phyloP scores from a whole-genome alignment of 2,888 invertebrate species.

The Heliconius hortense region DNA sequence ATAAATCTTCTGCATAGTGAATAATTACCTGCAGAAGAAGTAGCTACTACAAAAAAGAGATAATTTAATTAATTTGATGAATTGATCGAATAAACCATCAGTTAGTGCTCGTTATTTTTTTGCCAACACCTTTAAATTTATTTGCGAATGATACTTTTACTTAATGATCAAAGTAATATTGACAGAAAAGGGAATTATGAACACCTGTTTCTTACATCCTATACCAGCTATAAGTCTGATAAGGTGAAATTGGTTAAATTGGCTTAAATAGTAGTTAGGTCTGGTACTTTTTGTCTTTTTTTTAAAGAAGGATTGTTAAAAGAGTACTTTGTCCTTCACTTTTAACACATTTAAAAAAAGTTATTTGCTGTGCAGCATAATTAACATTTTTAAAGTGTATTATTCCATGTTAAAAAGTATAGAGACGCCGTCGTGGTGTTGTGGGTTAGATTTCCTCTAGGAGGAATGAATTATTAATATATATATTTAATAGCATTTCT shows the following conservation, averaged over 20 bases:
- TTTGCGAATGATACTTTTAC: not conserved
- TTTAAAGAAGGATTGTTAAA: not conserved
- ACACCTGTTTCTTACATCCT: not conserved
- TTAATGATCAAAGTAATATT: not conserved
- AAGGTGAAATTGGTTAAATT: not conserved
- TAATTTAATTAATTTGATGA: conserved; percentile 16
- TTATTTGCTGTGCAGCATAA: too few species aligned
- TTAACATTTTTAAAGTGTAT: too few species aligned
- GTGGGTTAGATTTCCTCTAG: too few species aligned
- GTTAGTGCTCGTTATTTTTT: not conserved
- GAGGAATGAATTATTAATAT: too few species aligned
- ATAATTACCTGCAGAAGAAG: conserved; percentile 7
- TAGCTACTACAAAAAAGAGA: not conserved
- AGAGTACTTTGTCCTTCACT: too few species aligned
- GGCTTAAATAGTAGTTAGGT: not conserved
- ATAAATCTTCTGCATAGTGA: not conserved
- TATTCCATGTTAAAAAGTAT: too few species aligned
- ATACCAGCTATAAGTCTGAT: not conserved
- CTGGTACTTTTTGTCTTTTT: not conserved
- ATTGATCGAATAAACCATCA: conserved; percentile 10
- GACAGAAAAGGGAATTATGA: conserved; percentile 8
- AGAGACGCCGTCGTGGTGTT: too few species aligned
- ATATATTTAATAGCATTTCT: too few species aligned
- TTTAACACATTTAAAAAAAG: too few species aligned
- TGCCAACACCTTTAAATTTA: not conserved